A percentile compares a stretch with the other conserved stretches of the same genome.
Evolutionary conservation across 2,113 vertebrate genomes (phyloP).

Genomic region (Tursiops truncatus): DNA sequence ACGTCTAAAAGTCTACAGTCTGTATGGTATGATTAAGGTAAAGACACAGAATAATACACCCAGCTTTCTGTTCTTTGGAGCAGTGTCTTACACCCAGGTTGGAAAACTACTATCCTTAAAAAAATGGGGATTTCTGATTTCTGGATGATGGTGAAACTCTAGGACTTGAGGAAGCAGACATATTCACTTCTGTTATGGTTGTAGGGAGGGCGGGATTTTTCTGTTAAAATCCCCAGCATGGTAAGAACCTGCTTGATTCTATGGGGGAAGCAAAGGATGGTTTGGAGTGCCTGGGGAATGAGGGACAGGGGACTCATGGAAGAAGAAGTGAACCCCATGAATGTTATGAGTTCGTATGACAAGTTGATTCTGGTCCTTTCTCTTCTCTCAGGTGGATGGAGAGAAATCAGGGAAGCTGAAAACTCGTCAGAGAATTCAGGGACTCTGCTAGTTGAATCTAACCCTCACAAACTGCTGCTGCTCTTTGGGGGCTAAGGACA

Average conservation of each 20-base stretch:
- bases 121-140: neutral
- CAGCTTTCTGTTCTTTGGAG: neutral
- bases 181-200: neutral
- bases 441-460: neutral
- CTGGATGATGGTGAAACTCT: neutral
- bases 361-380: too few relatives aligned
- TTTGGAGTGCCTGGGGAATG: neutral
- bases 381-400: neutral
- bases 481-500: neutral
- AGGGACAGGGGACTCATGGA: neutral
- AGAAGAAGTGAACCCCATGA: neutral
- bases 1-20: neutral
- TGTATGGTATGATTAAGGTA: neutral
- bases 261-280: neutral
- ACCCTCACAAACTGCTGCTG: neutral
- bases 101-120: neutral
- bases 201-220: neutral
- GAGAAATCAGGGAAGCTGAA: neutral
- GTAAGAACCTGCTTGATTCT: neutral
- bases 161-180: neutral
- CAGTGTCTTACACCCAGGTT: neutral
- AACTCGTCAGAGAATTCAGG: neutral
- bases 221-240: too few relatives aligned
- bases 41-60: neutral
- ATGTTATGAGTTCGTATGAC: neutral